Evolutionary conservation across 30 jellyfish, hydroid and myxozoan species (phyloP), one percentile per base, ranked within the genome.

Genomic region (Aurelia sp.): DNA sequence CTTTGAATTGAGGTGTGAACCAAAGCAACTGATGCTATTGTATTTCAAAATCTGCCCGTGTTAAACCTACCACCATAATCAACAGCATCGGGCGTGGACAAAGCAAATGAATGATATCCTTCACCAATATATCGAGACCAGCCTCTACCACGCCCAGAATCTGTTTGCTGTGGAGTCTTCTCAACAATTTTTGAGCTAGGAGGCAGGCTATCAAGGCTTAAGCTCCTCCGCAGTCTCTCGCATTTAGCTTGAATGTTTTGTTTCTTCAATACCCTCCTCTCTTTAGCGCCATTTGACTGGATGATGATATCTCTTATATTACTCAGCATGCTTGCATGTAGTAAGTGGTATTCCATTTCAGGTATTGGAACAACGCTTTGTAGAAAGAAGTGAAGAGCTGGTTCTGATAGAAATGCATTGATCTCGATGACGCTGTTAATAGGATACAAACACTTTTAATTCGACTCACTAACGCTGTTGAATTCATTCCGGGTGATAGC

Each of bases 91-190:
- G 79, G 79, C 8, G 83, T 24, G 20, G 85, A 69, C 41, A 21
- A 22, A 19, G 81, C 79, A 75, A 86, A 93, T 1, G 98, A 58
- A 52, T 87, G 89, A 81, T 77, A 88, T 27, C 97, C 99, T 35
- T 84, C 97, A 4, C 99, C 99, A 80, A 89, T 89, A 81, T 74
- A 90, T 20, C 96, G 85, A 18, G 98, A 89, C 99, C 99, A 95
- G 30, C 99, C 99, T 66, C 97, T 60, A 41, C 80, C 95, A 33
- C 87, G 82, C 40, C 97, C 99, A 62, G 80, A 63, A 38, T 81
- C 91, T 22, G 72, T 44, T 44, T 44, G 55, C 55, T 84, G 88
- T 19, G 70, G 81, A 17, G 69, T 63, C 33, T 53, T 63, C 72
- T 81, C 84, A n/a, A 11, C 53, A 8, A 60, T 65, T 82, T 80